These are phyloP conservation scores for Syngnathus rostellatus DNA, from an alignment of 2,797 vertebrate genomes.

Conservation along the genomic window DNA sequence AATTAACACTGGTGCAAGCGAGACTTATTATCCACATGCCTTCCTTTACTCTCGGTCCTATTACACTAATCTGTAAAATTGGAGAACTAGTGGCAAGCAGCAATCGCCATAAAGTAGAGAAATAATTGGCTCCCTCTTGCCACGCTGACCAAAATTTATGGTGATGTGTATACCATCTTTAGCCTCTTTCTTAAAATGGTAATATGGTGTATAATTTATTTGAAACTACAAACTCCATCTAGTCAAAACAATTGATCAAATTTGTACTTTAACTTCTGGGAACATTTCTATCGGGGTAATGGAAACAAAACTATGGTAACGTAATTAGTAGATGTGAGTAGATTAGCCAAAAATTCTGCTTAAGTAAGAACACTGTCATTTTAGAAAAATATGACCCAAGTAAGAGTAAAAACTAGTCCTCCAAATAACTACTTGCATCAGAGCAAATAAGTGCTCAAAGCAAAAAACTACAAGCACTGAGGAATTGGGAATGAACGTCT, in stretches of 20 bases:
- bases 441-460: too few species aligned
- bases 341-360: too few species aligned
- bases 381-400: too few species aligned
- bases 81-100: background rate
- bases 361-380: too few species aligned
- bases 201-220: background rate
- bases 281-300: background rate
- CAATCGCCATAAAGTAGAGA: background rate
- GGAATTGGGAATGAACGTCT: too few species aligned
- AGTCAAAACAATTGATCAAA: background rate
- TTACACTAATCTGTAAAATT: slow-evolving; percentile 13
- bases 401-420: too few species aligned
- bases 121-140: slow-evolving; percentile 5
- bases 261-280: background rate
- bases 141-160: background rate
- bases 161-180: background rate
- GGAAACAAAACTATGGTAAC: background rate
- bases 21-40: slow-evolving; percentile 23
- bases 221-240: background rate
- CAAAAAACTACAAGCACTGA: too few species aligned
- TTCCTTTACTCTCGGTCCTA: background rate
- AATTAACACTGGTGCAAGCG: slow-evolving; percentile 36
- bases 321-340: too few species aligned
- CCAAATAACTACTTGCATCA: too few species aligned
- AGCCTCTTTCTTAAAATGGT: background rate